Conservation (phyloP, 2,113 vertebrate species). For the Sorex fumeus region DNA sequence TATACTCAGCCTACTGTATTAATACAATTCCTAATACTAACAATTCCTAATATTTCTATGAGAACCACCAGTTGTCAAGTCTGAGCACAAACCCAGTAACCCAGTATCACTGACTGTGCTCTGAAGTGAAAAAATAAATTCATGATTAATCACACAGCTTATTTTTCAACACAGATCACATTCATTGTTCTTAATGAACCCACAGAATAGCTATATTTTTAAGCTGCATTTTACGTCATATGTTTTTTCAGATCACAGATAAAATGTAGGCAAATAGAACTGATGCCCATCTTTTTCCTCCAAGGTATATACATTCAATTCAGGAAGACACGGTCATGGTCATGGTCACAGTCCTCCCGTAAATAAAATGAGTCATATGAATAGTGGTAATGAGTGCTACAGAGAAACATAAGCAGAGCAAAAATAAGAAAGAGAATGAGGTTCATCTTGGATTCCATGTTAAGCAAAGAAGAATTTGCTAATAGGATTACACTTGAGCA, state of each 20-base stretch:
- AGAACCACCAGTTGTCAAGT: too few species aligned
- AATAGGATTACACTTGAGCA: conserved; percentile 2
- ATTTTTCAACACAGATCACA: neutral
- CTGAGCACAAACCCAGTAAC: too few species aligned
- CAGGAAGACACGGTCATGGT: neutral
- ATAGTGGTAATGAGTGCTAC: neutral
- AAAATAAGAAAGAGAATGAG: neutral
- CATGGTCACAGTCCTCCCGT: too few species aligned
- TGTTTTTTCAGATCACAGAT: neutral
- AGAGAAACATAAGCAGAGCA: neutral
- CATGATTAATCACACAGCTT: neutral
- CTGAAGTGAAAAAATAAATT: neutral
- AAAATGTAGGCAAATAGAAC: neutral
- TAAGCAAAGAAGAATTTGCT: neutral
- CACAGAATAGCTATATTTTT: neutral
- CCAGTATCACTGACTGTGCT: too few species aligned
- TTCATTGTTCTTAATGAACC: neutral
- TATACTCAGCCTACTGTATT: too few species aligned
- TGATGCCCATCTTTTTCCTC: neutral
- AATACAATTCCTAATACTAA: too few species aligned
- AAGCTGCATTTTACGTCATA: neutral
- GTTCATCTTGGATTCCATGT: neutral
- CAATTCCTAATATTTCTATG: too few species aligned
- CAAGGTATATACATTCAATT: neutral
- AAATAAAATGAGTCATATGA: neutral